Conservation (phyloP, 2,888 invertebrate genomes). For the Melanotus villosus region DNA sequence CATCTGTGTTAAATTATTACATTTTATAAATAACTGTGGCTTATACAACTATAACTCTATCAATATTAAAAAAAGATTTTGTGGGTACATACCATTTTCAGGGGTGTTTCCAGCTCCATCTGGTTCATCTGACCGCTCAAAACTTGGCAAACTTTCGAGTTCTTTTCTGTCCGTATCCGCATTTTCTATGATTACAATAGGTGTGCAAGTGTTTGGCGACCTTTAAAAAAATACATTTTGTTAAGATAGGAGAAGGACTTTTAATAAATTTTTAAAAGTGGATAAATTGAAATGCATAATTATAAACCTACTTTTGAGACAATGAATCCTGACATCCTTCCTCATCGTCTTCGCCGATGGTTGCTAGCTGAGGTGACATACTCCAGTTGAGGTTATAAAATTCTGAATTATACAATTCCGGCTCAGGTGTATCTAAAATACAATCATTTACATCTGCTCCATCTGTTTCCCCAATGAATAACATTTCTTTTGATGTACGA, state of each 20-base stretch:
- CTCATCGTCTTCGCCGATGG: constrained; percentile 81
- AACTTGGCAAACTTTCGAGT: constrained; percentile 2
- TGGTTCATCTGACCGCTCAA: constrained; percentile 13
- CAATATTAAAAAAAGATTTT: too few relatives aligned
- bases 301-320: constrained; percentile 25
- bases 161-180: constrained; percentile 49
- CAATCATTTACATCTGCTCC: not conserved
- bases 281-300: not conserved
- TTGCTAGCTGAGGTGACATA: constrained; percentile 75
- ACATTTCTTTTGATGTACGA: constrained; percentile 48
- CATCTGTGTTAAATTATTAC: too few relatives aligned
- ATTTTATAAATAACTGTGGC: too few relatives aligned
- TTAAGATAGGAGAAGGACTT: too few relatives aligned
- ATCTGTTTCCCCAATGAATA: not conserved
- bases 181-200: constrained; percentile 61
- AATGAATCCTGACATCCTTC: constrained; percentile 60
- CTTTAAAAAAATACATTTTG: constrained; percentile 44
- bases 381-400: constrained; percentile 69
- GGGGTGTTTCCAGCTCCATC: constrained; percentile 7
- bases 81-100: constrained; percentile 20
- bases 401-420: constrained; percentile 57
- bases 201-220: constrained; percentile 52
- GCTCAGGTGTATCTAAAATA: constrained; percentile 36
- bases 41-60: too few relatives aligned
- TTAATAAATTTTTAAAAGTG: not conserved